Evolutionary conservation across 2,113 vertebrate species (phyloP).

Genomic region (Abramis brama): DNA sequence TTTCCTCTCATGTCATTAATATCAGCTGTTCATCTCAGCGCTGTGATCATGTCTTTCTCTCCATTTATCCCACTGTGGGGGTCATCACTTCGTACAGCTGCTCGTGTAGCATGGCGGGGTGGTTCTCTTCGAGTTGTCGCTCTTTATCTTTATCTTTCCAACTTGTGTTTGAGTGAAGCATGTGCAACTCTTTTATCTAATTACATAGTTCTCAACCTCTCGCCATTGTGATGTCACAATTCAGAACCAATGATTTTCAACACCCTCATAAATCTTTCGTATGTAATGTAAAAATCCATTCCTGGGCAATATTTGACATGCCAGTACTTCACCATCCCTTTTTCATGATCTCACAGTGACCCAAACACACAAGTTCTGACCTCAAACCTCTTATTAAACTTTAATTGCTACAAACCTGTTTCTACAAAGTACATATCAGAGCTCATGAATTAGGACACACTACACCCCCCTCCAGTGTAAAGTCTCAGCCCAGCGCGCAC

Average conservation of each 20-base stretch:
- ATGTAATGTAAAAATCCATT: neutral
- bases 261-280: neutral
- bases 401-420: constrained; percentile 20
- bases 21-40: constrained; percentile 35
- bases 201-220: neutral
- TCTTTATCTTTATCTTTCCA: constrained; percentile 21
- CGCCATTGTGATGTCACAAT: neutral
- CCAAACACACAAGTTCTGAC: neutral
- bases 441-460: constrained; percentile 17
- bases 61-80: constrained; percentile 6
- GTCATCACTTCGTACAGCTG: neutral
- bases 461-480: constrained; percentile 33
- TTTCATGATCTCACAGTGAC: neutral
- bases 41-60: constrained; percentile 23
- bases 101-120: neutral
- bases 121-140: constrained; percentile 13
- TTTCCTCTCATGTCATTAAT: constrained; percentile 40
- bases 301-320: neutral
- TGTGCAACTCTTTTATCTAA: constrained; percentile 19
- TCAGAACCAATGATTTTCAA: neutral
- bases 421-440: neutral
- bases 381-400: constrained; percentile 25
- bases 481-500: constrained; percentile 21
- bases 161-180: constrained; percentile 32
- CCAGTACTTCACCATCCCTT: neutral